These are phyloP conservation scores for Benthosema pterotum DNA, from an alignment of 2,797 vertebrate species.

Conservation along the genomic window DNA sequence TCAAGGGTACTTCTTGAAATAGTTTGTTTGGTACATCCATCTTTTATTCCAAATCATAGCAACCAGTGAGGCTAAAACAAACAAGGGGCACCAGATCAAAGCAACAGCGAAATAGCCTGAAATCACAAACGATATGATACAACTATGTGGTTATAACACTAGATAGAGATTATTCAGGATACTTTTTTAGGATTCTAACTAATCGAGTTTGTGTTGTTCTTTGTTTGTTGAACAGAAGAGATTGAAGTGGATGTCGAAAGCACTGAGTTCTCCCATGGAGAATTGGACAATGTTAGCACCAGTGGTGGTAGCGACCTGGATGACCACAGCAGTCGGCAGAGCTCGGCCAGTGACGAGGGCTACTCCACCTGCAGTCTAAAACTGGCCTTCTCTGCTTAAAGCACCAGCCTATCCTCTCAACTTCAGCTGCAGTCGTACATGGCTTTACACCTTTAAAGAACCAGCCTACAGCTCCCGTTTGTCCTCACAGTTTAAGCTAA, in stretches of 20 bases:
- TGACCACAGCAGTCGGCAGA: constrained; percentile 98
- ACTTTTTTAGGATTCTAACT: not conserved
- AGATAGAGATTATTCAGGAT: not conserved
- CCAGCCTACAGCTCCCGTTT: constrained; percentile 64
- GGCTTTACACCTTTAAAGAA: constrained; percentile 65
- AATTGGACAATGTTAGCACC: constrained; percentile 96
- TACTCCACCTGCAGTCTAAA: constrained; percentile 99
- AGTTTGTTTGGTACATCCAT: no score
- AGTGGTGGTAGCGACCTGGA: constrained; percentile 98
- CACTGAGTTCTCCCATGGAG: constrained; percentile 99
- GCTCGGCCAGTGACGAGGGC: constrained; percentile 95
- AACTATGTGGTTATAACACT: not conserved
- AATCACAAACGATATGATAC: not conserved
- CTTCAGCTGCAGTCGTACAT: constrained; percentile 58
- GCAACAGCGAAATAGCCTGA: no score
- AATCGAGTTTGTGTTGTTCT: constrained; percentile 3
- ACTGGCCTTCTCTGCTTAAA: constrained; percentile 81
- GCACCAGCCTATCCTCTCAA: constrained; percentile 60
- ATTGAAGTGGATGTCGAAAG: constrained; percentile 99
- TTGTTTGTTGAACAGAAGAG: constrained; percentile 83
- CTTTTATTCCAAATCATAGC: no score
- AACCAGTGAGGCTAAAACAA: no score
- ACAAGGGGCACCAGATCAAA: no score
- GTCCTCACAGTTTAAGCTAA: constrained; percentile 48
- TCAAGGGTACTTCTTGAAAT: no score